Evolutionary conservation across 2,113 vertebrate genomes (phyloP).

Genomic region (Peromyscus polionotus): DNA sequence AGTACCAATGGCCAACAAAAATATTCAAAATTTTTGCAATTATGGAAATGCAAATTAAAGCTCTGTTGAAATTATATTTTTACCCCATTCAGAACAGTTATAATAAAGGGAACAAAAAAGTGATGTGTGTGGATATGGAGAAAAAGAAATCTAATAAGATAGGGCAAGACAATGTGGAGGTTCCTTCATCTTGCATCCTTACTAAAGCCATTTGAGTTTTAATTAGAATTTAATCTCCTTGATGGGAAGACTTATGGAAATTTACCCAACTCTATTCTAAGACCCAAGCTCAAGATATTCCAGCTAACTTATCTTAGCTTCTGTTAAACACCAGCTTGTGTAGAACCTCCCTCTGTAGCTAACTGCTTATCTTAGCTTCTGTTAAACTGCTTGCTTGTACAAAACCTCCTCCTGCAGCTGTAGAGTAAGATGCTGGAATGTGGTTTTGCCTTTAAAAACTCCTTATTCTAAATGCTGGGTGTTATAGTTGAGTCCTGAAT

Average conservation of each 20-base stretch:
- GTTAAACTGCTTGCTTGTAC: neutral
- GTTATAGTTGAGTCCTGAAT: neutral
- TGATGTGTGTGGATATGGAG: neutral
- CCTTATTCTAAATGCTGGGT: neutral
- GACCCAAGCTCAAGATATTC: neutral
- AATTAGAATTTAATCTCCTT: neutral
- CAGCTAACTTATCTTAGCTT: neutral
- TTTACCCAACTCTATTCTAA: neutral
- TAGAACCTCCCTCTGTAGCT: neutral
- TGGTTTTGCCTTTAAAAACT: neutral
- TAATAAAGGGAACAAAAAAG: neutral
- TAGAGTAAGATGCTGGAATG: neutral
- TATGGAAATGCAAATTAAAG: neutral
- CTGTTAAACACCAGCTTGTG: neutral
- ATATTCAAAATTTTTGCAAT: neutral
- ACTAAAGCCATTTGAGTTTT: neutral
- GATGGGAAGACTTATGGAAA: neutral
- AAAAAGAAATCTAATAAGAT: neutral
- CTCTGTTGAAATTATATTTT: neutral
- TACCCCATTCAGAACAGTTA: neutral
- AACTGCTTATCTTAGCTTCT: neutral
- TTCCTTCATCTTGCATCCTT: neutral
- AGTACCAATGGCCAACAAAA: neutral
- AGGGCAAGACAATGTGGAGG: neutral
- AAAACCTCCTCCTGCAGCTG: neutral